These are phyloP conservation scores for Gasteruption jaculator DNA, from an alignment of 2,888 invertebrate species.

Conservation along the genomic window DNA sequence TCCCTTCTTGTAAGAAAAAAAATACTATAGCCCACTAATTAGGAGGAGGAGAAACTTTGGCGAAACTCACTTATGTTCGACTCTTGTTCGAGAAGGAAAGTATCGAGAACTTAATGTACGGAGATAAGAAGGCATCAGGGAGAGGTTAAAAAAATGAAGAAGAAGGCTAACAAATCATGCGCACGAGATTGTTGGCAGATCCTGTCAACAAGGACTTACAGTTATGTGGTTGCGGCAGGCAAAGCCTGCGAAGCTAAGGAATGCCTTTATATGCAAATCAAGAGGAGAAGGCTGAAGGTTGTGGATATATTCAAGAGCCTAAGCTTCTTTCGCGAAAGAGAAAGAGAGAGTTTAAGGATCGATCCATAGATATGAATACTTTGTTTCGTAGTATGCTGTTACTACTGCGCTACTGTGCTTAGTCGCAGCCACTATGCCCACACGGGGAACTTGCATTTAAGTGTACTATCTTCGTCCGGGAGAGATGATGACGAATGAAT, in stretches of 20 bases:
- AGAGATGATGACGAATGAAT: slow-evolving; percentile 46
- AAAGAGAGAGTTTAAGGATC: slow-evolving; percentile 35
- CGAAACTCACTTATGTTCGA: no score
- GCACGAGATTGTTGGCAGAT: slow-evolving; percentile 49
- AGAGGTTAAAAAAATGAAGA: no score
- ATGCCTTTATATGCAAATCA: slow-evolving; percentile 53
- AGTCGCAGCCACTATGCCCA: slow-evolving; percentile 13
- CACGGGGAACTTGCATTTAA: slow-evolving; percentile 8
- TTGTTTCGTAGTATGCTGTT: not conserved
- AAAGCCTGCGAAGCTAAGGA: slow-evolving; percentile 40
- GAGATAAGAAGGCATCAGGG: no score
- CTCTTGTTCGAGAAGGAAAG: no score
- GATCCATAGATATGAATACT: slow-evolving; percentile 45
- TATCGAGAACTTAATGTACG: no score
- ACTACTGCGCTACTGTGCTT: slow-evolving; percentile 13
- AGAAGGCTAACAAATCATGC: slow-evolving; percentile 45
- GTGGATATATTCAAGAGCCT: slow-evolving; percentile 23
- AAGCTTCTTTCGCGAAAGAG: slow-evolving; percentile 17
- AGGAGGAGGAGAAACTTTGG: no score
- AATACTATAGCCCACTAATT: no score
- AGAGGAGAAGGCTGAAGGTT: slow-evolving; percentile 32
- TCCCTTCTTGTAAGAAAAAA: no score
- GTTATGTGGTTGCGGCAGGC: slow-evolving; percentile 45
- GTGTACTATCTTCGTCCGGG: slow-evolving; percentile 15
- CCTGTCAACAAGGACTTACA: slow-evolving; percentile 50